Evolutionary conservation across 2,113 vertebrate genomes (phyloP), one percentile per base, ranked within the genome.

Genomic region (Psittacula cyanocephala): DNA sequence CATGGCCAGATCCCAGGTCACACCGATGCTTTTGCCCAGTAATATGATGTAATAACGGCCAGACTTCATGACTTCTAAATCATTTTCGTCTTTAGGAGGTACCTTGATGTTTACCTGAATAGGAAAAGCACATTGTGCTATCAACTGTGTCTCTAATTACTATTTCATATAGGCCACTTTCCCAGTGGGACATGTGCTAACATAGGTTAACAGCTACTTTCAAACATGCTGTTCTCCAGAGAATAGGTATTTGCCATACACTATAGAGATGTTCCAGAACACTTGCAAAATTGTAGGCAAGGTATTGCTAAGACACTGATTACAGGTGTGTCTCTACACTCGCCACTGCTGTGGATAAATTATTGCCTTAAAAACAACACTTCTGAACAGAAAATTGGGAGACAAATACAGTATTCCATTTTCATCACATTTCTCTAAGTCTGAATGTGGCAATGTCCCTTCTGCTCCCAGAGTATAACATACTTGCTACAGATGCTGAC

Each of bases 1-100:
- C 88, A 98, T 99, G 92, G 97, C 98, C 44, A 74, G 98, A 94
- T 99, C 99, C 99, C 99, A 99, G 80, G 97, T 98, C 79, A 99
- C 95, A 11, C 97, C 98, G 62, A 99, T 98, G 44, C 96, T 96
- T 92, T 98, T 98, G 29, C 99, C 98, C 78, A 99, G 97, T 63
- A 99, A 97, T 89, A 99, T 75, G 6, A 99, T 98, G 90, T 99
- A 98, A 75, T 98, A 99, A 35, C 98, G 98, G 35, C 99, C 99
- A 5, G 99, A 99, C 22, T 95, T 98, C 33, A 99, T 39, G 46
- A 99, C 98, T 96, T 99, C 98, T 35, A 99, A 96, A 57, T 98
- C 95, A 7, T 88, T 97, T 62, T 97, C 98, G 31, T 98, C 98
- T 35, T 75, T 96, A 81, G 98, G 97, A 16, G 98, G 98, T 43